Percentiles rank a stretch among this genome's conserved stretches.
Evolutionary conservation across 2,888 invertebrate genomes (phyloP).

Genomic region (Luperina testacea): DNA sequence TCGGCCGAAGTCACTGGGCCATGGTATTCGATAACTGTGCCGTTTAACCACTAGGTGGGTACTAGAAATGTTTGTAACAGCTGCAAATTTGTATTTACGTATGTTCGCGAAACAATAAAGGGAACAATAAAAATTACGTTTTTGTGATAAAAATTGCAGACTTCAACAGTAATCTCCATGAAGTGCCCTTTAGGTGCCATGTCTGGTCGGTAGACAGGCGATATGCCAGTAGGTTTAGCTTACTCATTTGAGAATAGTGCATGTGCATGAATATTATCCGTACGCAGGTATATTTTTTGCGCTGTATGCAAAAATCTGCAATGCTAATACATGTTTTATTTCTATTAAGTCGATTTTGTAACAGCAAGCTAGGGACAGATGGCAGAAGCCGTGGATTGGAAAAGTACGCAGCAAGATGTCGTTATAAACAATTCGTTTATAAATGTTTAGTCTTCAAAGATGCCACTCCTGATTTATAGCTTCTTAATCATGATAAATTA

Average conservation of each 20-base stretch:
- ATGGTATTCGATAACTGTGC: slow-evolving; percentile 72
- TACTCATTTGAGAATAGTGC: neutral
- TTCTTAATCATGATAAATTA: neutral
- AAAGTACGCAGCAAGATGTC: neutral
- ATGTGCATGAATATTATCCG: neutral
- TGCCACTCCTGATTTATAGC: neutral
- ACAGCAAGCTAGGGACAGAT: neutral
- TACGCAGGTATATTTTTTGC: neutral
- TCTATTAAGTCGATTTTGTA: neutral
- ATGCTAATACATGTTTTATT: neutral
- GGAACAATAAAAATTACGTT: slow-evolving; percentile 19
- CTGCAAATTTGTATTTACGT: slow-evolving; percentile 48
- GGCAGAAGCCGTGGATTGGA: neutral
- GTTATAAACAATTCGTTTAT: neutral
- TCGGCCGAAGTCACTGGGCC: slow-evolving; percentile 68
- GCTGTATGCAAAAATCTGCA: neutral
- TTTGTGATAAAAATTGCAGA: neutral
- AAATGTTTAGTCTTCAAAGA: neutral
- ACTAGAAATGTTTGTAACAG: slow-evolving; percentile 52
- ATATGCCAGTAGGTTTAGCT: neutral
- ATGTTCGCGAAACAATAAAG: slow-evolving; percentile 17
- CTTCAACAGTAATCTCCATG: slow-evolving; percentile 9
- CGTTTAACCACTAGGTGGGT: slow-evolving; percentile 25
- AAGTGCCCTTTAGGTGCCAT: slow-evolving; percentile 2
- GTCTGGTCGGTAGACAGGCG: neutral